Evolutionary conservation across 2,113 vertebrate genomes (phyloP).

Genomic region (Nipponia nippon): DNA sequence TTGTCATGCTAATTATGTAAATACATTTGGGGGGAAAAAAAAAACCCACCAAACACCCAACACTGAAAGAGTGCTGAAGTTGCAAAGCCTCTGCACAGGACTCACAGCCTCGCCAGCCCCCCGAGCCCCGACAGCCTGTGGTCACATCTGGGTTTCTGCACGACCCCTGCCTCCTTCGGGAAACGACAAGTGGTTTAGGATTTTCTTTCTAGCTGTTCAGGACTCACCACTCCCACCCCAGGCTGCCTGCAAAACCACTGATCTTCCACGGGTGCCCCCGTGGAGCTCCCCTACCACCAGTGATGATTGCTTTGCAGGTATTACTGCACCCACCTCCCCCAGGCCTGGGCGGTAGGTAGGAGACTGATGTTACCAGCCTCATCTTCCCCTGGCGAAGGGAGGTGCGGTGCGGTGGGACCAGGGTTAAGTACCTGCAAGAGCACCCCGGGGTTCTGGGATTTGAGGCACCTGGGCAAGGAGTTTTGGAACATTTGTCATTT

Average conservation of each 20-base stretch:
- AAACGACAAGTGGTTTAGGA: background rate
- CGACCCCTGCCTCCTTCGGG: background rate
- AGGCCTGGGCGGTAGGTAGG: background rate
- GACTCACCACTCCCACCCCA: fast-evolving
- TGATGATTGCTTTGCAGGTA: fast-evolving
- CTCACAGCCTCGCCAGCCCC: background rate
- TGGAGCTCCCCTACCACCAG: background rate
- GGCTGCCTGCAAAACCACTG: background rate
- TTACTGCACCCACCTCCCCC: background rate
- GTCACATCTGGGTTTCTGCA: background rate
- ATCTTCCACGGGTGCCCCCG: background rate
- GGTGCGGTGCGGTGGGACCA: fast-evolving
- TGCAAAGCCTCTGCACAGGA: background rate
- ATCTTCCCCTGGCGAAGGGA: background rate
- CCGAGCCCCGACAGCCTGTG: fast-evolving
- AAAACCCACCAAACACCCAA: background rate
- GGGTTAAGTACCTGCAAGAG: background rate
- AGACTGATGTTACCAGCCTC: background rate
- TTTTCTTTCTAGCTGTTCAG: background rate
- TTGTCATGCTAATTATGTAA: background rate
- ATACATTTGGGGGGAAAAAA: background rate
- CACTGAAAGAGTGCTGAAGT: background rate
- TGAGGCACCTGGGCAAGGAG: background rate
- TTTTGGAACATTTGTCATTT: background rate
- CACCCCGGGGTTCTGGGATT: background rate